Base-by-base conservation (phyloP, 2,113 vertebrate species). In the Pelusios castaneus region DNA sequence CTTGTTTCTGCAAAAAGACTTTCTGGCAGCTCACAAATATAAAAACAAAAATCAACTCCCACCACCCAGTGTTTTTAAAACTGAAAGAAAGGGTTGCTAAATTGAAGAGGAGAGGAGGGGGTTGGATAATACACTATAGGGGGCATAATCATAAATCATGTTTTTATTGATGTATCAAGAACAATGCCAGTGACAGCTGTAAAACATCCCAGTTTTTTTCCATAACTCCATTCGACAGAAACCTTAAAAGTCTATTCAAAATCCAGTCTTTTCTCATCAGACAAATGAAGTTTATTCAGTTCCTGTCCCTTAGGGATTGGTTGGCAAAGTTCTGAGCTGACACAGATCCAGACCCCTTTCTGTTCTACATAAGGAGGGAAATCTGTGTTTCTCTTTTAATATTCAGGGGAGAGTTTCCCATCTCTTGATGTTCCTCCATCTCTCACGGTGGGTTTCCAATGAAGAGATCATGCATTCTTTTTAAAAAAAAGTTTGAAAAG, bases 1-100 rank as follows among this genome's bases (percentile, higher is more conserved):
- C 55, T 85, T 87, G 78, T 94, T 60, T 43, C 29, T 93, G 38
- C 45, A 89, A 85, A 88, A 63, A 88, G 49, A 70, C 5, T 80
- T 96, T 93, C 81, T 60, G 73, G 82, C 49, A 89, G 49, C 54
- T 95, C 83, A 31, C 84, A 85, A 79, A 81, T 76, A 19, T 73
- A 58, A 94, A 91, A 34, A 82, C 25, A 89, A 73, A 92, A 91
- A 80, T n/a, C 6, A 21, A 1, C 29, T 84, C 27, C n/a, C 80
- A 2, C 27, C 3, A 89, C 6, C 55, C 24, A 14, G 11, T 75
- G 16, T 52, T 93, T 96, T 87, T 82, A 83, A 78, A 55, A 80
- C 21, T 27, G 27, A 54, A 86, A 85, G 47, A 78, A 81, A 55
- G 6, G 1, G 67, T n/a, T 95, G 12, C 80, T 92, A 89, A 63